These are phyloP conservation scores for Dichetophora obliterata DNA, from an alignment of 2,888 invertebrate genomes.

Conservation along the genomic window DNA sequence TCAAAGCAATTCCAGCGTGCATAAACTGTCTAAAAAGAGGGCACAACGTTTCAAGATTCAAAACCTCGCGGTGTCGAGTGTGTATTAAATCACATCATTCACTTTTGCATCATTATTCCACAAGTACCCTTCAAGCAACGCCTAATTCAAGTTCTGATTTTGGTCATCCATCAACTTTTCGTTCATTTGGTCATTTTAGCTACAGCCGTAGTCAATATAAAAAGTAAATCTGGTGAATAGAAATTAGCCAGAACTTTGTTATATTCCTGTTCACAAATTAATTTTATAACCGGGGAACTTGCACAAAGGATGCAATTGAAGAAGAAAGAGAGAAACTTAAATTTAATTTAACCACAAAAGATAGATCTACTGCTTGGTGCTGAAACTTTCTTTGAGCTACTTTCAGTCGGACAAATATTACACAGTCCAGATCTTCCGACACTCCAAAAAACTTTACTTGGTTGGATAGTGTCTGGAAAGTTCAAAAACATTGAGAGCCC, in stretches of 20 bases:
- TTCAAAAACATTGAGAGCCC: background rate
- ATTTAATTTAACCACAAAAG: slow-evolving; percentile 29
- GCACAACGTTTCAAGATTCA: too few relatives aligned
- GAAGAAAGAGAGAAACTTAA: background rate
- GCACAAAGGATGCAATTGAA: background rate
- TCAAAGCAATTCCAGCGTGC: slow-evolving; percentile 2
- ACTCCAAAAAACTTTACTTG: slow-evolving; percentile 37
- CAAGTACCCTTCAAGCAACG: background rate
- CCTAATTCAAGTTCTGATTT: background rate
- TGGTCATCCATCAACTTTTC: background rate
- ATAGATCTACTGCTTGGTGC: slow-evolving; percentile 24
- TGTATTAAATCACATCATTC: background rate
- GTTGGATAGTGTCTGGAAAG: slow-evolving; percentile 35
- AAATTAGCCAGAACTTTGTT: slow-evolving; percentile 7
- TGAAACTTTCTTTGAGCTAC: slow-evolving; percentile 21
- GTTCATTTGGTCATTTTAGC: background rate
- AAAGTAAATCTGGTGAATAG: slow-evolving; percentile 7
- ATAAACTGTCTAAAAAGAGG: slow-evolving; percentile 13
- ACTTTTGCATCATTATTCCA: background rate
- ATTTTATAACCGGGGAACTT: background rate
- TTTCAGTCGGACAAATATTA: slow-evolving; percentile 31
- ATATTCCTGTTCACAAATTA: background rate
- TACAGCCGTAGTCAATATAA: slow-evolving; percentile 18
- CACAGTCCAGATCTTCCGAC: slow-evolving; percentile 5
- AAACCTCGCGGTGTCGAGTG: background rate